phyloP scores from a whole-genome alignment of 2,888 invertebrate genomes.

The Heliothis peltigera region DNA sequence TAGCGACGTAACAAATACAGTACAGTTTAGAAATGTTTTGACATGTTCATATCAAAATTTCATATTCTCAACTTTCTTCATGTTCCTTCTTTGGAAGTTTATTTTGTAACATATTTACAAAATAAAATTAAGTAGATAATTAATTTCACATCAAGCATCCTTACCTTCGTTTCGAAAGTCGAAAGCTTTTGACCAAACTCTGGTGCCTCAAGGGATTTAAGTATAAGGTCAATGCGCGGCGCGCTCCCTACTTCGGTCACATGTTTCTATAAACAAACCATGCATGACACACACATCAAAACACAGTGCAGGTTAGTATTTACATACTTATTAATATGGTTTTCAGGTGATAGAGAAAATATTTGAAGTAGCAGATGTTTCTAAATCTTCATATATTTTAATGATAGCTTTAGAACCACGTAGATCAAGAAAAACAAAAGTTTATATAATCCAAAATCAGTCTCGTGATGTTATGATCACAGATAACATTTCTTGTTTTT shows the following conservation, averaged over 20 bases:
- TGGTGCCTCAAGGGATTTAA: slow-evolving; percentile 82
- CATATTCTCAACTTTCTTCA: no score
- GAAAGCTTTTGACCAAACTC: slow-evolving; percentile 86
- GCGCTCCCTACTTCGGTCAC: slow-evolving; percentile 77
- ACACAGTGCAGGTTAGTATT: slow-evolving; percentile 78
- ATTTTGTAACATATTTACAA: no score
- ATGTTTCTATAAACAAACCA: slow-evolving; percentile 85
- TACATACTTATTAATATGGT: slow-evolving; percentile 32
- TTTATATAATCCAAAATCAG: no score
- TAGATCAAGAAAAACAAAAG: no score
- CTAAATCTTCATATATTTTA: no score
- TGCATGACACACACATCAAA: slow-evolving; percentile 77
- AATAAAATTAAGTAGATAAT: not conserved
- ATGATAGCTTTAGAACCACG: no score
- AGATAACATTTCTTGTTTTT: no score
- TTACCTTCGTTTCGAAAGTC: slow-evolving; percentile 88
- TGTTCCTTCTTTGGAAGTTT: no score
- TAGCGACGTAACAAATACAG: no score
- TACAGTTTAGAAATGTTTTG: no score
- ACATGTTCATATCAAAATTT: no score
- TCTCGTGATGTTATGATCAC: no score
- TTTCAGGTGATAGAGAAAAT: slow-evolving; percentile 52
- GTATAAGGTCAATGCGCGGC: slow-evolving; percentile 78
- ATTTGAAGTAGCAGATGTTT: not conserved
- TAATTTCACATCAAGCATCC: slow-evolving; percentile 47